Conservation (phyloP, 1,140 invertebrate species). For the Aricia agestis region DNA sequence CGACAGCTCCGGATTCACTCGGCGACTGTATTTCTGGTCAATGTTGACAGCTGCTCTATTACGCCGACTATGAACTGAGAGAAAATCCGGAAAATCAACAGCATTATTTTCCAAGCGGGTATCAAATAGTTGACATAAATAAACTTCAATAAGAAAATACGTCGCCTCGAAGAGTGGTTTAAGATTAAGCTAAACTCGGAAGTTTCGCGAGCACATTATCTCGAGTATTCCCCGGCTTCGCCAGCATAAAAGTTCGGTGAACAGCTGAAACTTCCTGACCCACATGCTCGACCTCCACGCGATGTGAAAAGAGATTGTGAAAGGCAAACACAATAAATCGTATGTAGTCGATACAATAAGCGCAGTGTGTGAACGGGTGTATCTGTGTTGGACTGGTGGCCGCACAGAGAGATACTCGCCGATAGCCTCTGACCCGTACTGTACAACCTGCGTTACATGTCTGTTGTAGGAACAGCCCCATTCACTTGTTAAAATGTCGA, state of each 20-base stretch:
- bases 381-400: not conserved
- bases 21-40: not conserved
- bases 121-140: not conserved
- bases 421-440: not conserved
- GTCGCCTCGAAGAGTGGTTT: not conserved
- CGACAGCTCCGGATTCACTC: not conserved
- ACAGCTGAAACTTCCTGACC: not conserved
- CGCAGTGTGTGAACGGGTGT: not conserved
- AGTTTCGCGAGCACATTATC: not conserved
- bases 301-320: not conserved
- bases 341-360: not conserved
- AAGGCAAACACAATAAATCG: not conserved
- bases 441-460: not conserved
- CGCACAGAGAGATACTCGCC: not conserved
- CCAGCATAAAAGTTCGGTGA: not conserved
- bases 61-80: not conserved
- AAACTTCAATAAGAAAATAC: not conserved
- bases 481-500: too few species aligned
- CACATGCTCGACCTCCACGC: not conserved
- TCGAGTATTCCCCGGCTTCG: not conserved
- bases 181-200: not conserved
- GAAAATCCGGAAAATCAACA: not conserved
- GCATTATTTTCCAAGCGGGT: not conserved
- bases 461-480: not conserved
- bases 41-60: not conserved